Evolutionary conservation across 64 coral and sea anemone genomes (phyloP).

Genomic region (Stichodactyla mertensii): DNA sequence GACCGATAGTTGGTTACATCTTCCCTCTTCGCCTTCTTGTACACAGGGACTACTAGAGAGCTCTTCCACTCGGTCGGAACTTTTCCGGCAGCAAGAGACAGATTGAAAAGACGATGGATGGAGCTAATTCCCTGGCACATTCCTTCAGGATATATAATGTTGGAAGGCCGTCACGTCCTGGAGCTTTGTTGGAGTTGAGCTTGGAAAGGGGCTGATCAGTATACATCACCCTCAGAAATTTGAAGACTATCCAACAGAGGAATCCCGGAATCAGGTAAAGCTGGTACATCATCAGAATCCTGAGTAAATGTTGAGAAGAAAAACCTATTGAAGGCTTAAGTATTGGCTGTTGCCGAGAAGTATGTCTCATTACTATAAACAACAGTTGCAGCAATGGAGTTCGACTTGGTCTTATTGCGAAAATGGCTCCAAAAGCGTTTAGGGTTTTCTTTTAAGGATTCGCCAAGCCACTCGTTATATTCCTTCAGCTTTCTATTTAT

Average conservation of each 20-base stretch:
- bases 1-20: slow-evolving; percentile 26
- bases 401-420: slow-evolving; percentile 5
- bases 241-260: slow-evolving; percentile 13
- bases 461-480: background rate
- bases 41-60: slow-evolving; percentile 28
- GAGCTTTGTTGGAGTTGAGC: slow-evolving; percentile 9
- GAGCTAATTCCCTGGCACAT: slow-evolving; percentile 21
- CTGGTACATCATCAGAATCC: background rate
- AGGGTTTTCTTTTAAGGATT: slow-evolving; percentile 22
- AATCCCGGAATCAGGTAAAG: background rate
- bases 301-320: background rate
- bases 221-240: slow-evolving; percentile 15
- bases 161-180: slow-evolving; percentile 17
- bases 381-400: slow-evolving; percentile 21
- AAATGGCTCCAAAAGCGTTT: slow-evolving; percentile 33
- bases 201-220: slow-evolving; percentile 9
- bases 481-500: background rate
- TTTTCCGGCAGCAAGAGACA: slow-evolving; percentile 18
- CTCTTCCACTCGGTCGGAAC: slow-evolving; percentile 29
- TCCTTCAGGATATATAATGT: slow-evolving; percentile 22
- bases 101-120: slow-evolving; percentile 20
- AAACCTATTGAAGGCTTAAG: background rate
- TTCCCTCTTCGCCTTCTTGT: slow-evolving; percentile 34
- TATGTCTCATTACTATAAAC: background rate
- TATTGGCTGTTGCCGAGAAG: background rate